Percentiles rank a stretch among this genome's conserved stretches.
These are phyloP conservation scores for Acanthaster planci DNA, from an alignment of 35 echinoderm and acorn worm species.

Conservation along the genomic window DNA sequence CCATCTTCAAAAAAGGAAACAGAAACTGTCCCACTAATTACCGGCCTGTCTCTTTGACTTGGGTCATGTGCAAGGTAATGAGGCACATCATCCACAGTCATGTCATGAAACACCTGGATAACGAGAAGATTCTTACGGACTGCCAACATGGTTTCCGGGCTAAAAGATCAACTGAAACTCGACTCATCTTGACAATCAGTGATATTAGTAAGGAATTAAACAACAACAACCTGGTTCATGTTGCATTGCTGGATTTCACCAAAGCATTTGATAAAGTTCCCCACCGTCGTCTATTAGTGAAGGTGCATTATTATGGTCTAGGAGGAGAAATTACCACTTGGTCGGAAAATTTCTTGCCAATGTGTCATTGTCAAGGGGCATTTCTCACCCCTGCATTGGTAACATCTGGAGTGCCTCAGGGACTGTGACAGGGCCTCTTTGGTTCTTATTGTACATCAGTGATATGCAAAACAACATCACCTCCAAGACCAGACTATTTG, in stretches of 20 bases:
- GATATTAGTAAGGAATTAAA: constrained; percentile 31
- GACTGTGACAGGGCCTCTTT: constrained; percentile 45
- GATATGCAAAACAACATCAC: constrained; percentile 39
- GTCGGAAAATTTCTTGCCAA: constrained; percentile 43
- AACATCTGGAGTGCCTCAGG: constrained; percentile 60
- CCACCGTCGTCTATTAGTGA: constrained; percentile 31
- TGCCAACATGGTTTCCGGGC: constrained; percentile 57
- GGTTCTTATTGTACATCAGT: constrained; percentile 51
- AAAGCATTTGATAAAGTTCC: constrained; percentile 29
- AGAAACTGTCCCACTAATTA: constrained; percentile 21
- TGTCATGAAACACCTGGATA: constrained; percentile 50
- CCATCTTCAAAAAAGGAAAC: constrained; percentile 40
- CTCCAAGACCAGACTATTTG: constrained; percentile 57
- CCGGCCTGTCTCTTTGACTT: constrained; percentile 47
- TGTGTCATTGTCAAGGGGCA: constrained; percentile 51
- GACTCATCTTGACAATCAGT: constrained; percentile 26
- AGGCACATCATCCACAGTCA: constrained; percentile 53
- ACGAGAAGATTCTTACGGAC: constrained; percentile 34
- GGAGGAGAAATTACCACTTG: constrained; percentile 39
- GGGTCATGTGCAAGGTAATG: constrained; percentile 39
- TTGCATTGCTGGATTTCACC: constrained; percentile 43
- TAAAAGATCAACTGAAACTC: constrained; percentile 50
- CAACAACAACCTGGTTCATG: constrained; percentile 31
- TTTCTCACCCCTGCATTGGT: background rate
- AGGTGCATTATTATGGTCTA: constrained; percentile 50